Base-by-base conservation (phyloP, 1,140 invertebrate genomes). In the Epicauta chinensis region DNA sequence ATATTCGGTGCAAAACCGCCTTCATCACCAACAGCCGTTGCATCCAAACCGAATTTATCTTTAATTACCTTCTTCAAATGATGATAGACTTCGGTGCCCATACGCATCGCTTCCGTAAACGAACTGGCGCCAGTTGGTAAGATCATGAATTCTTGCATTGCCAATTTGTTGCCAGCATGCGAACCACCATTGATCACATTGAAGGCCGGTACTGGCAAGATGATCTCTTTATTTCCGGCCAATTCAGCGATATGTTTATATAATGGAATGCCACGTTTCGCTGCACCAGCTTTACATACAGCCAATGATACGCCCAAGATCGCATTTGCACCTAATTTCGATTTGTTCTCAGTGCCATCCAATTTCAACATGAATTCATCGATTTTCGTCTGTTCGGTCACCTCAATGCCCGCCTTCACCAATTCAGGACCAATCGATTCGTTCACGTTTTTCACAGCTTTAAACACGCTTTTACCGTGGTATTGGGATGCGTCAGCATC, bases 1-100 rank as follows among this genome's bases (percentile, higher is more conserved):
- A 98, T 97, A 71, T 98, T 97, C 31, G 96, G 97, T 44, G 96
- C 97, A 74, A 98, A 99, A 59, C 96, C 96, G 78, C 97, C 96
- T 72, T 99, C 96, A 79, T 99, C 96, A 62, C 96, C 96, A 16
- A 98, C 95, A 68, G 93, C 91, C 45, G 95, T 98, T 17, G 95
- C 94, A 75, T 94, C 87, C 63, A 95, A 77, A 53, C 92, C 92
- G 73, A 93, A 95, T 71, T 89, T 89, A 61, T 81, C 80, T 75
- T 98, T 93, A 70, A 98, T 98, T 43, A 97, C 92, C 68, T 84
- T 83, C 72, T 97, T 97, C 64, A 99, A 74, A 66, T 97, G 87
- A 67, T 99, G 96, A 68, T 98, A 99, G 2, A 93, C 84, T 75
- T 99, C 96, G 53, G 86, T 82, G 16, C 96, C 96, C 84, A 98